phyloP scores from a whole-genome alignment of 2,797 vertebrate species.

The Molossus alvarezi region DNA sequence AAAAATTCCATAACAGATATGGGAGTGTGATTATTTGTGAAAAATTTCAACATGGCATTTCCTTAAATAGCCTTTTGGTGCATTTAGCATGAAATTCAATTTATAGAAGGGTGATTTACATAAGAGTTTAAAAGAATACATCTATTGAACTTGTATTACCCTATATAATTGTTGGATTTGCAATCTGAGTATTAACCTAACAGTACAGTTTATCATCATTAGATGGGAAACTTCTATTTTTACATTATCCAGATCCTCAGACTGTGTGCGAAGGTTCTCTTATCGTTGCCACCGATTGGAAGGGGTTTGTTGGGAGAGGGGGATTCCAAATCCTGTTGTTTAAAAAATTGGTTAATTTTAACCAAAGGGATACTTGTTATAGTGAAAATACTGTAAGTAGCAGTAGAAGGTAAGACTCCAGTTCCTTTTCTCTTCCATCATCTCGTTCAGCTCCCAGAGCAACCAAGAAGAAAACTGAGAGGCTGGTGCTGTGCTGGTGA shows the following conservation, averaged over 20 bases:
- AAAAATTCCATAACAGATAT: neutral
- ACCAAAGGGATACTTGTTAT: neutral
- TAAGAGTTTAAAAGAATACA: constrained; percentile 71
- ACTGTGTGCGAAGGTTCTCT: neutral
- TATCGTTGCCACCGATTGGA: neutral
- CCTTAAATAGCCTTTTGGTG: constrained; percentile 64
- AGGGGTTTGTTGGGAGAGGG: constrained; percentile 14
- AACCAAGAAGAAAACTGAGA: constrained; percentile 29
- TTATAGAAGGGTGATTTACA: constrained; percentile 69
- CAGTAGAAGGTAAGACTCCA: constrained; percentile 3
- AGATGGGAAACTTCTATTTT: neutral
- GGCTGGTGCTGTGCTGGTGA: neutral
- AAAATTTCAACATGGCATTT: constrained; percentile 63
- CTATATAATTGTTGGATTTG: neutral
- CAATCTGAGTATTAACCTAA: constrained; percentile 43
- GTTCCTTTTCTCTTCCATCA: constrained; percentile 12
- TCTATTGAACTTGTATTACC: constrained; percentile 32
- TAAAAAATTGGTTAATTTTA: constrained; percentile 56
- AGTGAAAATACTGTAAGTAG: neutral
- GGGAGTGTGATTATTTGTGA: constrained; percentile 63
- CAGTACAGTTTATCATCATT: constrained; percentile 13
- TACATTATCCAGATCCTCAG: neutral
- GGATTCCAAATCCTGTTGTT: constrained; percentile 44
- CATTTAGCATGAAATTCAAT: constrained; percentile 60
- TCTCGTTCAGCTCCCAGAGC: neutral